Evolutionary conservation across 1,140 invertebrate species (phyloP).

Genomic region (Philopotamus ludificatus): DNA sequence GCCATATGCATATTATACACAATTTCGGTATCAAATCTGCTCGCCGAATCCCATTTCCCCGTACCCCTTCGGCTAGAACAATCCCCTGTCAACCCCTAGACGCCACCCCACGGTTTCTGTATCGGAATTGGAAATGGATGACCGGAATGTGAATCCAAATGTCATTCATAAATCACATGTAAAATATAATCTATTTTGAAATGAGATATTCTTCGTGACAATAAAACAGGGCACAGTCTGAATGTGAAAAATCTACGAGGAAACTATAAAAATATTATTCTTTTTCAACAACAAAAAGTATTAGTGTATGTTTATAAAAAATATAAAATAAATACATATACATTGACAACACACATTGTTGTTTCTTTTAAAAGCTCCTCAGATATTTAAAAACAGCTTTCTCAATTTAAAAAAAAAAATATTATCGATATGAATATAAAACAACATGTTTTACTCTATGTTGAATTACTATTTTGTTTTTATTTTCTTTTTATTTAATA

Average conservation of each 20-base stretch:
- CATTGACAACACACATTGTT: not conserved
- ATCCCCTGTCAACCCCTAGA: constrained; percentile 24
- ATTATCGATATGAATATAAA: no score
- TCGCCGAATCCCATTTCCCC: constrained; percentile 3
- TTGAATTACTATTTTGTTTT: no score
- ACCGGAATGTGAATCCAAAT: constrained; percentile 42
- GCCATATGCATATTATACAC: no score
- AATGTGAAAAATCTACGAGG: not conserved
- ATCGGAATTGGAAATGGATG: constrained; percentile 43
- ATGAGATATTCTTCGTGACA: constrained; percentile 42
- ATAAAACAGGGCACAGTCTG: constrained; percentile 40
- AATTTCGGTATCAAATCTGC: constrained; percentile 1
- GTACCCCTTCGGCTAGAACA: constrained; percentile 10
- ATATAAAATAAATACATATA: not conserved
- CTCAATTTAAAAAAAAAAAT: not conserved
- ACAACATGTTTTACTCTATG: no score
- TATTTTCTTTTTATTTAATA: no score
- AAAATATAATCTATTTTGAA: constrained; percentile 43
- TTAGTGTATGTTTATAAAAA: not conserved
- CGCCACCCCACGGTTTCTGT: constrained; percentile 36
- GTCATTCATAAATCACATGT: constrained; percentile 43
- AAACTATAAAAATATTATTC: no score
- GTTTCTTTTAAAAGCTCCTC: not conserved
- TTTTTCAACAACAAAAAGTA: not conserved
- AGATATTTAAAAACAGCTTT: not conserved